Evolutionary conservation across 2,113 vertebrate genomes (phyloP), one percentile per base, ranked within the genome.

Genomic region (Loxodonta africana): DNA sequence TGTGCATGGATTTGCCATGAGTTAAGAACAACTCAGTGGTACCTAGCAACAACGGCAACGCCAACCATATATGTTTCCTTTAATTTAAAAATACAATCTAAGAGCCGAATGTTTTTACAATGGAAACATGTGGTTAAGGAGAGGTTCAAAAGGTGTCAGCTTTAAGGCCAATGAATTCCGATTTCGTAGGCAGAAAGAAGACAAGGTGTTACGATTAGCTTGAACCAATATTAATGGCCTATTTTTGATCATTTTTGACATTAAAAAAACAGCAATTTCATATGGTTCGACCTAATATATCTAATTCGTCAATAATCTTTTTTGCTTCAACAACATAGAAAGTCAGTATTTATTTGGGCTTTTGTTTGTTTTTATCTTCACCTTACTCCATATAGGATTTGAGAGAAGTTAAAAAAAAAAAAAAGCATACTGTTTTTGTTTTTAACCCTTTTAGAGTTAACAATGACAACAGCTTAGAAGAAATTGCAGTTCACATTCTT

Each of bases 11-110:
- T 57, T 57, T 57, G 53, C 53, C 15, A 57, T 57, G 11, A 57
- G 15, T 57, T 12, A 17, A 17, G 15, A 57, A 57, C 53, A 57
- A 57, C 53, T 57, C 53, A 57, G 11, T 12, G 53, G 53, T 17
- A 57, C 11, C 53, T 48, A 48, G 48, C 48, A 48, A 48, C 10
- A 48, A 48, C 53, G 15, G 15, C 53, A 57, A 57, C 15, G 53
- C 11, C 53, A 57, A 57, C 15, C 15, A 14, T 57, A 74, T n/a
- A 26, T 26, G 83, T 62, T 63, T 94, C n/a, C 69, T 90, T 87
- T 14, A 81, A 91, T 90, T 93, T 88, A 26, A 93, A 90, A 81
- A 91, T 95, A 83, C 25, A 10, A 37, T 26, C 57, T 87, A 92
- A 69, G 28, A 83, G 18, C 30, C 62, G 37, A 80, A 88, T 33